Base-by-base conservation (phyloP, 1,140 invertebrate genomes). In the Geopemphigus sp. region DNA sequence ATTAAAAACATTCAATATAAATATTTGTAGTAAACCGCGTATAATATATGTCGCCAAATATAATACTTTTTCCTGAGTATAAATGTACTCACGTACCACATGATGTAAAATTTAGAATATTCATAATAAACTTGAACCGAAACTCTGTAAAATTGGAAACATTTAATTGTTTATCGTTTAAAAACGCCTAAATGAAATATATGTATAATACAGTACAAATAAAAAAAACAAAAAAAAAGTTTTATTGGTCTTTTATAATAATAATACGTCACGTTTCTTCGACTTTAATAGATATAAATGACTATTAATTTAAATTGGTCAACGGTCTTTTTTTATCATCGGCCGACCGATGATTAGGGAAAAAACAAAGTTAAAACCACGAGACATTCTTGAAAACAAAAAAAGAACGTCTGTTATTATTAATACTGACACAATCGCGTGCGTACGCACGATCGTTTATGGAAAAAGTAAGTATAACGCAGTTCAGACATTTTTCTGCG, bases 261-360 rank as follows among this genome's bases (percentile, higher is more conserved):
- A 39, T 50, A 39, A 39, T 39, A 39, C 32, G 47, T n/a, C 57
- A 5, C 15, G 39, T 61, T 50, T 50, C 14, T 78, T 63, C 19
- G 45, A 64, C 57, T 61, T 78, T 78, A 78, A 78, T 61, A 63
- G 56, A 64, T 80, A 80, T 57, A 26, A 80, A 80, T 76, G 1
- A 56, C 26, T 56, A 80, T 50, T 66, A 66, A 57, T 61, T 80
- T 15, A 74, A 24, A 29, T 24, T 26, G 45, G 29, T 26, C 45
- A 59, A 61, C n/a, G 8, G 59, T 63, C 29, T 45, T 32, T 45
- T 68, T 78, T 47, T 59, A 11, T 61, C n/a, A 59, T 57, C 29
- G 53, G 50, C 12, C 39, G 47, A 22, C 47, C 29, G 26, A 63
- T 56, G n/a, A 39, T 39, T 39, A 39, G 32, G 8, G 15, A 32